A percentile compares a stretch with the other conserved stretches of the same genome.
Evolutionary conservation across 2,888 invertebrate genomes (phyloP).

Genomic region (Yponomeuta sedellus): DNA sequence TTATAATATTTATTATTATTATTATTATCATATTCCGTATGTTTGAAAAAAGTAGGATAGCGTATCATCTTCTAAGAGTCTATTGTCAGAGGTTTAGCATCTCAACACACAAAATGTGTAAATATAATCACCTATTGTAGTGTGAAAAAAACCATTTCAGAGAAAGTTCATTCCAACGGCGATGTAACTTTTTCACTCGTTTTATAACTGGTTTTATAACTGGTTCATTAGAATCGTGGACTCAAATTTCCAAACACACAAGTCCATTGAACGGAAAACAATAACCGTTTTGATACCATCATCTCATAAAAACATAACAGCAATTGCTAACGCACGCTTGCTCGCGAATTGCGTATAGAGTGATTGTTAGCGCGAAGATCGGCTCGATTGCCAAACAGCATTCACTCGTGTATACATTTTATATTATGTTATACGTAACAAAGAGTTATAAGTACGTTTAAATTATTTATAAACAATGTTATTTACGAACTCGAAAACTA

Average conservation of each 20-base stretch:
- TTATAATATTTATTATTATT: too few species aligned
- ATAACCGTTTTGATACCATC: not conserved
- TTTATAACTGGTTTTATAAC: not conserved
- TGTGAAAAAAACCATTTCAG: not conserved
- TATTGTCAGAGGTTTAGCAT: not conserved
- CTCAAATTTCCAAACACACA: not conserved
- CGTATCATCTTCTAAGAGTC: not conserved
- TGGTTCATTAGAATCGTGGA: not conserved
- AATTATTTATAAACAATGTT: not conserved
- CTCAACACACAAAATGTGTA: not conserved
- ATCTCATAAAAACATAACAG: not conserved
- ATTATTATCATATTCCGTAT: too few species aligned
- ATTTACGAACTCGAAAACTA: not conserved
- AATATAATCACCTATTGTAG: not conserved
- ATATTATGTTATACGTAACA: not conserved
- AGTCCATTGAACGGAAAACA: not conserved
- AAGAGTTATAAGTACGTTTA: not conserved
- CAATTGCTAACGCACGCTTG: not conserved
- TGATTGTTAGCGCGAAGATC: not conserved
- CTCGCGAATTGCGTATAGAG: not conserved
- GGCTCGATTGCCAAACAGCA: not conserved
- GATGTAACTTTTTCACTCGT: not conserved
- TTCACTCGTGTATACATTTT: not conserved
- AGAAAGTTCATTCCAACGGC: not conserved
- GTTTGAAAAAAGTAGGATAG: not conserved